Conservation (phyloP, 2,888 invertebrate genomes). For the Schrankia costaestrigalis region DNA sequence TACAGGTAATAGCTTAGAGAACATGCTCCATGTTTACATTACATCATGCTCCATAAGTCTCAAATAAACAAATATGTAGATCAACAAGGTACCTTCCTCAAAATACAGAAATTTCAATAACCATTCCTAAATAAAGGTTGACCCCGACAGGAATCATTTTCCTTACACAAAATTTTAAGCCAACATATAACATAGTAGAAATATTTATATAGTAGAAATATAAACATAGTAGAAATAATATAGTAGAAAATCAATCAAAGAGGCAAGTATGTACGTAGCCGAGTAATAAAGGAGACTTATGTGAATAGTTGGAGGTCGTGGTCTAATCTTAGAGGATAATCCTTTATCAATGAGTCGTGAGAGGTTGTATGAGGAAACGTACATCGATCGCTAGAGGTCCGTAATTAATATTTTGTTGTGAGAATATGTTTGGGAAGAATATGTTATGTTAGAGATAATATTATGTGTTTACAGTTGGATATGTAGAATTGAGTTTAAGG, state of each 20-base stretch:
- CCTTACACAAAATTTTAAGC: no score
- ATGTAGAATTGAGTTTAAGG: no score
- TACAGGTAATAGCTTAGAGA: no score
- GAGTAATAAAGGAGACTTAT: conserved; percentile 43
- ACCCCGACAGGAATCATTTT: conserved; percentile 5
- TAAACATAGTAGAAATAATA: conserved; percentile 7
- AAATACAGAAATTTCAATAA: no score
- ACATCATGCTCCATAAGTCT: no score
- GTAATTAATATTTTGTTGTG: conserved; percentile 30
- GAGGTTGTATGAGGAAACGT: conserved; percentile 19
- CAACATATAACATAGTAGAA: no score
- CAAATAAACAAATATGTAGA: no score
- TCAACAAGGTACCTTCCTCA: no score
- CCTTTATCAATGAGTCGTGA: conserved; percentile 60
- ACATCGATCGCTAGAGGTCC: conserved; percentile 18
- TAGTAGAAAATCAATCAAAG: conserved; percentile 28
- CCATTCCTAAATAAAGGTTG: not conserved
- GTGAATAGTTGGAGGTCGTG: conserved; percentile 50
- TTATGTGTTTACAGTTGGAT: no score
- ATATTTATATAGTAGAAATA: no score
- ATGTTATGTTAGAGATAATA: no score
- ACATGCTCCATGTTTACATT: no score
- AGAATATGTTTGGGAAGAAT: not conserved
- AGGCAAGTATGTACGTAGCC: conserved; percentile 26
- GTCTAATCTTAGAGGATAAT: conserved; percentile 62